phyloP scores from a whole-genome alignment of 2,888 invertebrate species.

The Megaustenia siamemsis region DNA sequence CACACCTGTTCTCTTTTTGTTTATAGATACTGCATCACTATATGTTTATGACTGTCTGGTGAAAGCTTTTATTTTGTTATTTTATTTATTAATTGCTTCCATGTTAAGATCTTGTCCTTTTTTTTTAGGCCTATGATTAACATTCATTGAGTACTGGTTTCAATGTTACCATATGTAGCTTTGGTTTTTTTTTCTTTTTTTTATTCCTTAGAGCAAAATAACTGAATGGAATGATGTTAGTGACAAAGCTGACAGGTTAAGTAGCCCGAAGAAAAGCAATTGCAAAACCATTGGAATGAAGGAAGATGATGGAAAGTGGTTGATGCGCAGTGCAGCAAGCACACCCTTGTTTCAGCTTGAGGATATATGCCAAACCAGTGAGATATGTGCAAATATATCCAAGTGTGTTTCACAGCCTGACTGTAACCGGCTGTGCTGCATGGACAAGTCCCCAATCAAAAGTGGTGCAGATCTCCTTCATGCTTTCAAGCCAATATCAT shows the following conservation, averaged over 20 bases:
- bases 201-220: background rate
- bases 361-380: constrained; percentile 38
- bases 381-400: constrained; percentile 4
- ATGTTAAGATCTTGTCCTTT: no score
- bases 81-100: no score
- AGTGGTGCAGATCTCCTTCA: background rate
- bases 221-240: background rate
- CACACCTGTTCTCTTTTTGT: no score
- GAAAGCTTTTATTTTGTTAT: no score
- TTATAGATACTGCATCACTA: no score
- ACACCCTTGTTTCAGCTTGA: constrained; percentile 31
- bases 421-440: constrained; percentile 12
- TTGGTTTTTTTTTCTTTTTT: background rate
- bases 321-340: background rate
- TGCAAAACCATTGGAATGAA: background rate
- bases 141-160: no score
- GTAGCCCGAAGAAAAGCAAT: no score
- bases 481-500: background rate
- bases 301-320: constrained; percentile 17
- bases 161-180: no score
- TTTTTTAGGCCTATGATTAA: no score
- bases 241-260: background rate
- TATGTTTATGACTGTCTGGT: no score
- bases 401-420: constrained; percentile 42
- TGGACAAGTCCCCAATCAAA: background rate